Conservation (phyloP, 2,113 vertebrate genomes). For the Myiopsitta monachus region DNA sequence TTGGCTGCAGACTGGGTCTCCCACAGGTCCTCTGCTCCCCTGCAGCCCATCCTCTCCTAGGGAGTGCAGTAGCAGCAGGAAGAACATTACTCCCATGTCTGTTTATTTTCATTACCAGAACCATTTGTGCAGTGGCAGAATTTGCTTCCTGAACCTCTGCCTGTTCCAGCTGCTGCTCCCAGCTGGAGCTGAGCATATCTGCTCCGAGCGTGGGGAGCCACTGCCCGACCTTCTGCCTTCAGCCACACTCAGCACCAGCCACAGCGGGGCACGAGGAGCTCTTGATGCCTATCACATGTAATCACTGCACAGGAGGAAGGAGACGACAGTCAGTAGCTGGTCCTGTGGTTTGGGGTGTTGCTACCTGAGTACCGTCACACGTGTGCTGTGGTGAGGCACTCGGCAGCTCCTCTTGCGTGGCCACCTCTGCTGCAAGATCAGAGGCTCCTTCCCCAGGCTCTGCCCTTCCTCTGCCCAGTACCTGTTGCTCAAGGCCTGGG, state of each 20-base stretch:
- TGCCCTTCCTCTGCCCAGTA: neutral
- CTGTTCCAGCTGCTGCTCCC: slow-evolving; percentile 36
- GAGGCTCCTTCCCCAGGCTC: neutral
- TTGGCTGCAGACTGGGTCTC: neutral
- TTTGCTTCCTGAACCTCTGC: neutral
- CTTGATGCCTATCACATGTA: rapidly evolving
- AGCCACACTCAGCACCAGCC: neutral
- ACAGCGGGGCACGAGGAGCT: rapidly evolving
- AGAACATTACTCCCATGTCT: neutral
- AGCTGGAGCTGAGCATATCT: neutral
- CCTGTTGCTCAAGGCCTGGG: neutral
- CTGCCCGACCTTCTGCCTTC: neutral
- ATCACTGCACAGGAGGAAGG: rapidly evolving
- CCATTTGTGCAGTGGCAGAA: neutral
- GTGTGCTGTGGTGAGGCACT: neutral
- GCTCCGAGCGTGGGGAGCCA: neutral
- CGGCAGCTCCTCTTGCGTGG: neutral
- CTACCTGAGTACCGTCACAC: neutral
- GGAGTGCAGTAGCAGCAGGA: neutral
- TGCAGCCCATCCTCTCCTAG: neutral
- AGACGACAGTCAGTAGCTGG: rapidly evolving
- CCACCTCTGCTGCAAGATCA: neutral
- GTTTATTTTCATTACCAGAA: slow-evolving; percentile 27
- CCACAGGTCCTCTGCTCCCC: neutral
- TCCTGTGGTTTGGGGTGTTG: neutral